phyloP scores from a whole-genome alignment of 2,888 invertebrate species.

The Ariolimax columbianus region DNA sequence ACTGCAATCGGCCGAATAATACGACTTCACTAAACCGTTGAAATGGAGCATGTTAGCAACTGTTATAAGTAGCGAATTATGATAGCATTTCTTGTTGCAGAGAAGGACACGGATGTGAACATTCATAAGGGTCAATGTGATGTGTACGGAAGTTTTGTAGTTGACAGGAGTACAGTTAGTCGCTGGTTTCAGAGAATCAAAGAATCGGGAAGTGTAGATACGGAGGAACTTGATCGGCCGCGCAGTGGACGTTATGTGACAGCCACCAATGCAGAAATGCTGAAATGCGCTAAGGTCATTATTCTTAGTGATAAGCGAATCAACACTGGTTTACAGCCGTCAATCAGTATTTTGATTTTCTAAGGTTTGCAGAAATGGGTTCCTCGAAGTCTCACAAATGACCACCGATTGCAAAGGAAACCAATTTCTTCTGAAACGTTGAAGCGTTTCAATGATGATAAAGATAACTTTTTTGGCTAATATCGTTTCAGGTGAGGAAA shows the following conservation, averaged over 20 bases:
- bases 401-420: too few relatives aligned
- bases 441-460: too few relatives aligned
- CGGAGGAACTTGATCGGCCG: not conserved
- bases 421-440: too few relatives aligned
- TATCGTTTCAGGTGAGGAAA: too few relatives aligned
- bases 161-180: too few relatives aligned
- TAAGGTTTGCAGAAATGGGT: too few relatives aligned
- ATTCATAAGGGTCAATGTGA: constrained; percentile 15
- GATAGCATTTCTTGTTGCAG: not conserved
- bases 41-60: constrained; percentile 7
- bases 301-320: constrained; percentile 7
- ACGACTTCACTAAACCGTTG: constrained; percentile 6
- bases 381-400: too few relatives aligned
- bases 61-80: constrained; percentile 17
- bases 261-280: not conserved
- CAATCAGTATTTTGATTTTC: too few relatives aligned
- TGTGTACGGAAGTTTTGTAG: too few relatives aligned
- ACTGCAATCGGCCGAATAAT: not conserved
- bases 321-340: too few relatives aligned
- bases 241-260: not conserved
- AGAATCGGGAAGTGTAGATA: constrained; percentile 13
- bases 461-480: too few relatives aligned
- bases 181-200: too few relatives aligned
- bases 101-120: constrained; percentile 14
- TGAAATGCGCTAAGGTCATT: constrained; percentile 13